Conservation (phyloP, 2,888 invertebrate species). For the Autographa pulchrina region DNA sequence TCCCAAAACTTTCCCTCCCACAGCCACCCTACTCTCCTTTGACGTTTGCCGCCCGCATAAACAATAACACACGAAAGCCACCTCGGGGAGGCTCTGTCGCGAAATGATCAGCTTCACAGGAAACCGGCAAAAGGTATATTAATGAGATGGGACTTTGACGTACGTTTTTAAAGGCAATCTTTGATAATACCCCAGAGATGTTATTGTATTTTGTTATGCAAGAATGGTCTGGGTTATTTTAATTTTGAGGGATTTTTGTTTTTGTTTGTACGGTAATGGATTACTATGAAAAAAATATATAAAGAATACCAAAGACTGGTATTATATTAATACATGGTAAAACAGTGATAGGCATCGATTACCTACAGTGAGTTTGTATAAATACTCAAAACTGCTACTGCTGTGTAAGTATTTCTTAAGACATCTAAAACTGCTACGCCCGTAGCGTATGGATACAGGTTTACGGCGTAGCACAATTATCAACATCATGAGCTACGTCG, state of each 20-base stretch:
- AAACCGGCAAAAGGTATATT: conserved; percentile 75
- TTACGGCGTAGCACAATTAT: too few relatives aligned
- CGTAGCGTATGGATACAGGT: too few relatives aligned
- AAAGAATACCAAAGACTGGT: too few relatives aligned
- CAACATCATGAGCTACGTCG: too few relatives aligned
- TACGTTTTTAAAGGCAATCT: conserved; percentile 66
- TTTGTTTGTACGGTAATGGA: conserved; percentile 27
- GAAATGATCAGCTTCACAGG: conserved; percentile 78
- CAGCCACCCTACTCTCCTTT: conserved; percentile 67
- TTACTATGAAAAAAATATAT: background rate
- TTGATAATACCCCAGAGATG: conserved; percentile 56
- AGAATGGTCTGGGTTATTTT: conserved; percentile 5
- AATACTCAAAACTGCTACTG: too few relatives aligned
- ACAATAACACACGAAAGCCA: conserved; percentile 82
- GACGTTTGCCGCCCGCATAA: conserved; percentile 77
- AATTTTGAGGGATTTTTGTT: conserved; percentile 8
- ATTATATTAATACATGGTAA: too few relatives aligned
- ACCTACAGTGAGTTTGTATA: too few relatives aligned
- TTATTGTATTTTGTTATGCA: conserved; percentile 42
- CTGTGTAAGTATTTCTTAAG: too few relatives aligned
- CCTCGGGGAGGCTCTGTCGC: conserved; percentile 82
- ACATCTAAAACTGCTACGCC: too few relatives aligned
- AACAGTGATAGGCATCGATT: too few relatives aligned
- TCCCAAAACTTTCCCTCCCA: background rate
- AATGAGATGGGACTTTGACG: conserved; percentile 80